phyloP scores from a whole-genome alignment of 2,888 invertebrate species.

The Pristionchus mayeri region DNA sequence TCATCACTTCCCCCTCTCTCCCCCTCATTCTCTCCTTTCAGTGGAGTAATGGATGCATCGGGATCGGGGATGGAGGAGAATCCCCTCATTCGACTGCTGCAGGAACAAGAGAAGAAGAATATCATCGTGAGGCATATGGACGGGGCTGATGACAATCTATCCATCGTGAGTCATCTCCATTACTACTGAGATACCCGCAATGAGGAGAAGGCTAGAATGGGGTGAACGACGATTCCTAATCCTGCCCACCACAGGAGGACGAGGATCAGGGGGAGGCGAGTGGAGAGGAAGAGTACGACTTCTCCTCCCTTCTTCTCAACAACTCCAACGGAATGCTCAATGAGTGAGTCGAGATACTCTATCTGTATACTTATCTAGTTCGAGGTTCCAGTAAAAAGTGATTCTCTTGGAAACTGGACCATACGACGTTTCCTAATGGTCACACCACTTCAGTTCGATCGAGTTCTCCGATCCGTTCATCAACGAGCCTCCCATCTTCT shows the following conservation, averaged over 20 bases:
- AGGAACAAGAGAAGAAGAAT: conserved; percentile 42
- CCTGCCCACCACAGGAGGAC: conserved; percentile 28
- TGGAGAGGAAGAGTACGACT: conserved; percentile 49
- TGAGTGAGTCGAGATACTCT: conserved; percentile 35
- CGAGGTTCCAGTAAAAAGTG: neutral
- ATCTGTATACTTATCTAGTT: neutral
- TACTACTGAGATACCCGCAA: neutral
- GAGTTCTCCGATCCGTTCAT: conserved; percentile 44
- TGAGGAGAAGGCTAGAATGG: neutral
- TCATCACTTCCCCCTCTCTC: too few relatives aligned
- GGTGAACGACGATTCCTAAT: conserved; percentile 11
- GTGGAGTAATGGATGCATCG: conserved; percentile 45
- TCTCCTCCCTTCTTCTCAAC: conserved; percentile 44
- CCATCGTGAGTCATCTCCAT: conserved; percentile 19
- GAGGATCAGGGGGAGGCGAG: conserved; percentile 19
- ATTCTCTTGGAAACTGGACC: neutral
- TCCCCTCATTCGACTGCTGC: conserved; percentile 43
- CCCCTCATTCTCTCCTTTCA: neutral
- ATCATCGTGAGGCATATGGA: neutral
- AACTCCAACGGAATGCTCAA: conserved; percentile 29
- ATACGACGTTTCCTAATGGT: neutral
- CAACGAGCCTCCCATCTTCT: conserved; percentile 50
- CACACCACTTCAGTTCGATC: conserved; percentile 26
- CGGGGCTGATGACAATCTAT: conserved; percentile 17
- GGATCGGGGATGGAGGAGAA: conserved; percentile 45